phyloP scores from a whole-genome alignment of 2,888 invertebrate species.

The Parnassius glacialis region DNA sequence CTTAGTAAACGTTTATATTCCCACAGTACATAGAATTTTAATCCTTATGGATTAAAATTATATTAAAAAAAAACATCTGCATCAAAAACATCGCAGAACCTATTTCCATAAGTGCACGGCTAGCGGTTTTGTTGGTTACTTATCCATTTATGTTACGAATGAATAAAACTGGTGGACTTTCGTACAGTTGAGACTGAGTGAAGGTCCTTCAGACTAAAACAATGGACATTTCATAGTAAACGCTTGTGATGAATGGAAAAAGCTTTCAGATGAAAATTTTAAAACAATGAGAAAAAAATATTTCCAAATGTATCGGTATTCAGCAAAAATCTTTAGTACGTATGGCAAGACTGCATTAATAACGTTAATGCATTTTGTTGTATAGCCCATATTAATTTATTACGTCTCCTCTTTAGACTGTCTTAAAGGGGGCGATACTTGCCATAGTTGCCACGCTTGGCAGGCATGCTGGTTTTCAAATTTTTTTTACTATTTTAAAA shows the following conservation, averaged over 20 bases:
- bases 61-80: neutral
- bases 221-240: neutral
- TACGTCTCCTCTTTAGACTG: no score
- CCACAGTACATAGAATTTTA: neutral
- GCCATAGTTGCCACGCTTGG: no score
- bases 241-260: neutral
- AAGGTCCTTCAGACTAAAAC: constrained; percentile 1
- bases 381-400: neutral
- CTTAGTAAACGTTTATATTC: neutral
- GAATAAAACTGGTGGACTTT: neutral
- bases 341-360: constrained; percentile 9
- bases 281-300: constrained; percentile 9
- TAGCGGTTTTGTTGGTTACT: neutral
- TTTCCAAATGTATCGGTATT: constrained; percentile 14
- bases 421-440: no score
- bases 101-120: neutral
- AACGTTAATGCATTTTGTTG: constrained; percentile 8
- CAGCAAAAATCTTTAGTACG: constrained; percentile 10
- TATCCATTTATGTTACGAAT: neutral
- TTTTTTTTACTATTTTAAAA: no score
- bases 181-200: neutral
- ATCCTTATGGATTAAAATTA: neutral
- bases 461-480: no score
- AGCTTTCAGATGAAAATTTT: constrained; percentile 1
- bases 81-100: no score